A percentile compares a stretch with the other conserved stretches of the same genome.
Conservation (phyloP, 1,140 invertebrate species). For the Tetragonula clypearis region DNA sequence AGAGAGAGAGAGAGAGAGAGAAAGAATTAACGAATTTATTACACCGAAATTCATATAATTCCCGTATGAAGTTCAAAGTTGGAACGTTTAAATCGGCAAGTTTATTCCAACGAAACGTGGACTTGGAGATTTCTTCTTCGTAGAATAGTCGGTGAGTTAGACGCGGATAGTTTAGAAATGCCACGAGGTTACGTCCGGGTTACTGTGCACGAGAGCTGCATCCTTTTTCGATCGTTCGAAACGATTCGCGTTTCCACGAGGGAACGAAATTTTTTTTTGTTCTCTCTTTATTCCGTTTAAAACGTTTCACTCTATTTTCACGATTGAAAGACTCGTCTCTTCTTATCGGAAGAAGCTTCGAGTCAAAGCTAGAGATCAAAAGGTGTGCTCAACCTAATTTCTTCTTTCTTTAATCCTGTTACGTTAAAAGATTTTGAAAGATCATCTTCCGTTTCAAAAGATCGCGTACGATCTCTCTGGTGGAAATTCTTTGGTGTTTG, state of each 20-base stretch:
- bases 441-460: neutral
- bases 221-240: neutral
- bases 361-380: neutral
- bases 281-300: neutral
- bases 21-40: neutral
- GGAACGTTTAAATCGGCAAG: neutral
- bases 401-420: too few species aligned
- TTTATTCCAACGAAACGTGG: neutral
- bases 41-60: neutral
- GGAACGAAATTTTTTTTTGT: neutral
- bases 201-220: conserved; percentile 21
- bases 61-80: neutral
- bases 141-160: conserved; percentile 11
- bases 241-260: neutral
- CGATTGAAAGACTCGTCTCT: neutral
- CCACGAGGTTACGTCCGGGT: conserved; percentile 64
- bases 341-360: neutral
- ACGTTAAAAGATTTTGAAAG: neutral
- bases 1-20: neutral
- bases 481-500: neutral
- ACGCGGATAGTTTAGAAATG: conserved; percentile 53
- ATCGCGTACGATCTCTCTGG: neutral
- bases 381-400: too few species aligned
- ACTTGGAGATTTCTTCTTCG: conserved; percentile 31
- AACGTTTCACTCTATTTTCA: neutral